Percentiles rank a stretch among this genome's conserved stretches.
These are phyloP conservation scores for Platygyra sinensis DNA, from an alignment of 64 coral and sea anemone genomes.

Conservation along the genomic window DNA sequence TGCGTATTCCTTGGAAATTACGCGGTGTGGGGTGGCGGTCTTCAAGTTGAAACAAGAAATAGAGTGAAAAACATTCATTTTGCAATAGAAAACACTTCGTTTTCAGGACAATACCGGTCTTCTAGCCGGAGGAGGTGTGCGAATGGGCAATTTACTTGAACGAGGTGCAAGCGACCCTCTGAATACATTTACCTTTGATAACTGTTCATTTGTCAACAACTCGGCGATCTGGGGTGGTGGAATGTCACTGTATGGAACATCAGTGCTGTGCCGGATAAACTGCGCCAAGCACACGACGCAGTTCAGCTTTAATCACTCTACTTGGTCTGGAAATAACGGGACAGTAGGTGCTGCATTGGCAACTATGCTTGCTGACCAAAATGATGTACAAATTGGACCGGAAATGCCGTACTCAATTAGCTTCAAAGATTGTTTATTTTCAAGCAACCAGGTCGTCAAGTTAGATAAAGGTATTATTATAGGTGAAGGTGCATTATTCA, in stretches of 20 bases:
- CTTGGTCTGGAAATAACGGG: slow-evolving; percentile 57
- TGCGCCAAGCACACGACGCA: slow-evolving; percentile 6
- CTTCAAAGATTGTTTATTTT: slow-evolving; percentile 38
- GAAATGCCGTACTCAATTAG: slow-evolving; percentile 67
- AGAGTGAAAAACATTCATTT: slow-evolving; percentile 40
- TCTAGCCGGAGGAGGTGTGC: slow-evolving; percentile 69
- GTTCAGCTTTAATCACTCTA: slow-evolving; percentile 38
- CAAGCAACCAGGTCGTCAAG: slow-evolving; percentile 49
- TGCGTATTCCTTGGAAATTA: slow-evolving; percentile 53
- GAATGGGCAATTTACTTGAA: slow-evolving; percentile 26
- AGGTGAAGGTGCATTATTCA: slow-evolving; percentile 78
- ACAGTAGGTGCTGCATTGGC: slow-evolving; percentile 71
- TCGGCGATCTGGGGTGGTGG: slow-evolving; percentile 71
- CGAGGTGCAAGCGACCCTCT: neutral
- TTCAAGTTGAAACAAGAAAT: slow-evolving; percentile 55
- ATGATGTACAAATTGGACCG: slow-evolving; percentile 71
- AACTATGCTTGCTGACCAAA: slow-evolving; percentile 61
- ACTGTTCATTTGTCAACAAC: slow-evolving; percentile 56
- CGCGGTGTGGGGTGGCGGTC: slow-evolving; percentile 73
- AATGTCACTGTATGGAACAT: slow-evolving; percentile 63
- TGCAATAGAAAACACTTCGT: slow-evolving; percentile 27
- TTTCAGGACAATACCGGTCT: slow-evolving; percentile 59
- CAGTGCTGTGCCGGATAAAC: slow-evolving; percentile 35
- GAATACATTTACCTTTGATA: slow-evolving; percentile 19
- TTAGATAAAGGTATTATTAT: slow-evolving; percentile 47